phyloP scores from a whole-genome alignment of 2,888 invertebrate species.

The Mesopsocus fuscifrons region DNA sequence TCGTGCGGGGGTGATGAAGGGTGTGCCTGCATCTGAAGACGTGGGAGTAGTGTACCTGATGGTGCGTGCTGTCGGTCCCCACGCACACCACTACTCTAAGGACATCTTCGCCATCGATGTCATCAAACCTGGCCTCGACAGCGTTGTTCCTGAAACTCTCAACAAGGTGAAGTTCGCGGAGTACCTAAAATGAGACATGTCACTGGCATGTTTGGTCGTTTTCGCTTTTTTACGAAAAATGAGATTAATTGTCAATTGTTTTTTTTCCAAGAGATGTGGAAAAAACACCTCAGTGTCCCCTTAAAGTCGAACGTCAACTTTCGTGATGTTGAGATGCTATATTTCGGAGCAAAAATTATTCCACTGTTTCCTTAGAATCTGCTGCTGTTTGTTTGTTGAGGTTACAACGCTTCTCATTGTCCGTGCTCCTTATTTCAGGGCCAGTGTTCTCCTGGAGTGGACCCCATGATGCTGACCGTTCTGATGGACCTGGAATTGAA shows the following conservation, averaged over 20 bases:
- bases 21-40: constrained; percentile 48
- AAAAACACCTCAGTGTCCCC: too few relatives aligned
- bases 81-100: constrained; percentile 28
- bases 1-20: constrained; percentile 47
- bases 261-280: too few relatives aligned
- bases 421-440: constrained; percentile 23
- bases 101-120: constrained; percentile 52
- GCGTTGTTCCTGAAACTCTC: constrained; percentile 16
- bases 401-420: too few relatives aligned
- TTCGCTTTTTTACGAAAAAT: too few relatives aligned
- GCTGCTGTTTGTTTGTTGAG: too few relatives aligned
- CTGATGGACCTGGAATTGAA: constrained; percentile 46
- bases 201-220: too few relatives aligned
- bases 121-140: constrained; percentile 4
- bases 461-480: constrained; percentile 40
- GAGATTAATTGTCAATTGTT: too few relatives aligned
- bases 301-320: too few relatives aligned
- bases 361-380: too few relatives aligned
- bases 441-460: constrained; percentile 27
- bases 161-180: constrained; percentile 23
- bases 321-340: too few relatives aligned
- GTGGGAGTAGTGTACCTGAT: constrained; percentile 44
- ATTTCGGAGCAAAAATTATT: too few relatives aligned
- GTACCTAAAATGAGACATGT: too few relatives aligned
- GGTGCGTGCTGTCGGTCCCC: constrained; percentile 33